Conservation (phyloP, 2,888 invertebrate species). For the Protophormia terraenovae region DNA sequence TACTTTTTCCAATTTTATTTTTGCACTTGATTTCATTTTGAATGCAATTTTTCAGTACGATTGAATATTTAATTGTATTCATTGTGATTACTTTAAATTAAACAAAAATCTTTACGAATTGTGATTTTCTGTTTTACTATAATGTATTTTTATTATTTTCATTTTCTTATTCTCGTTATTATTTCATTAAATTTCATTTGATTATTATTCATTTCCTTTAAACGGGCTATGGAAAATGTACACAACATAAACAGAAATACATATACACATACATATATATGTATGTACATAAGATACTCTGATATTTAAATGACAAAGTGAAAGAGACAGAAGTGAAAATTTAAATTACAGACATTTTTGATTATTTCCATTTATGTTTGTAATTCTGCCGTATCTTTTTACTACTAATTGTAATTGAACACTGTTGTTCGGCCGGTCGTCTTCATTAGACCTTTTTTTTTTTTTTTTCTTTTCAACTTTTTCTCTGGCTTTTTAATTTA, state of each 20-base stretch:
- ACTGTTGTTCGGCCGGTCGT: neutral
- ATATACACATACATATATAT: neutral
- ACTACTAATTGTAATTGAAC: neutral
- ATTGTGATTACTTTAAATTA: conserved; percentile 36
- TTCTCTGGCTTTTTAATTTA: neutral
- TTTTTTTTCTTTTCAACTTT: neutral
- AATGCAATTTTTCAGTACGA: conserved; percentile 47
- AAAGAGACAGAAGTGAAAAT: neutral
- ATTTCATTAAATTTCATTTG: neutral
- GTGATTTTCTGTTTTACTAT: neutral
- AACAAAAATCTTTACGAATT: neutral
- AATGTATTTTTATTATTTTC: neutral
- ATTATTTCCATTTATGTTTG: neutral
- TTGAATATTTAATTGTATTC: conserved; percentile 57
- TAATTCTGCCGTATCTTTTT: neutral
- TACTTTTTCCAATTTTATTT: conserved; percentile 1
- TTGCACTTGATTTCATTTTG: conserved; percentile 46
- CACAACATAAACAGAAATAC: too few species aligned
- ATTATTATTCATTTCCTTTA: neutral
- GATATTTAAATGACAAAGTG: neutral
- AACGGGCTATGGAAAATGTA: neutral
- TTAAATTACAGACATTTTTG: neutral
- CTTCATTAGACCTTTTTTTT: neutral
- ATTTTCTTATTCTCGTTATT: neutral
- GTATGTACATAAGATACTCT: too few species aligned